Base-by-base conservation (phyloP, 2,888 invertebrate genomes). In the Glaucopsyche alexis region DNA sequence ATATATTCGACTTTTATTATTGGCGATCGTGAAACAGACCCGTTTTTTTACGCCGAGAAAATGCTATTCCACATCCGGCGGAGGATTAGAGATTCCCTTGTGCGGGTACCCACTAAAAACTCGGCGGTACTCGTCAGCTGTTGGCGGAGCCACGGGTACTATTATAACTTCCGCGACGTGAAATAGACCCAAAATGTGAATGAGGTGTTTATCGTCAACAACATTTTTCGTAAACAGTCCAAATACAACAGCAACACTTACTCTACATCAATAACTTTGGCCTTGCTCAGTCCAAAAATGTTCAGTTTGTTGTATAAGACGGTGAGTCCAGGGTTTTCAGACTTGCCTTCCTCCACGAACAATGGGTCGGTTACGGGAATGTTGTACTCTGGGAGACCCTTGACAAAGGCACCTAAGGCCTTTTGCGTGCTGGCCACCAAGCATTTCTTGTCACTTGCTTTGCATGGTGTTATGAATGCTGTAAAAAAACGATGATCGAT, bases 381-480 rank as follows among this genome's bases (percentile, higher is more conserved):
- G 1, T 42, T 42, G 42, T 65, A 65, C 16, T 65, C 65, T 8
- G 65, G 42, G 7, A 65, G n/a, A 9, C 65, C 40, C n/a, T 65
- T n/a, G 19, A 16, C 2, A 7, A 65, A 16, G 7, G 16, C 40
- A 14, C 50, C 69, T 7, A 74, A 19, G 0, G 52, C 74, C 11
- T n/a, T 29, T 16, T 72, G 65, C 7, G 73, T 65, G 29, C 74
- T 73, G 14, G 45, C 6, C 3, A 74, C n/a, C 19, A 73, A 71
- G 66, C 74, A 75, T 66, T 73, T 55, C 2, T 29, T 16, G 49
- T 75, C 76, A 11, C 66, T 72, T 29, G 72, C 60, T 71, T 73
- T 72, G 60, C 75, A 75, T n/a, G 73, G 73, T 16, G 50, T 71
- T 8, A 73, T 42, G 50, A 73, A 73, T 49, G 69, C 69, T 47